A percentile compares a stretch with the other conserved stretches of the same genome.
Conservation (phyloP, 2,113 vertebrate species). For the Xiphophorus couchianus region DNA sequence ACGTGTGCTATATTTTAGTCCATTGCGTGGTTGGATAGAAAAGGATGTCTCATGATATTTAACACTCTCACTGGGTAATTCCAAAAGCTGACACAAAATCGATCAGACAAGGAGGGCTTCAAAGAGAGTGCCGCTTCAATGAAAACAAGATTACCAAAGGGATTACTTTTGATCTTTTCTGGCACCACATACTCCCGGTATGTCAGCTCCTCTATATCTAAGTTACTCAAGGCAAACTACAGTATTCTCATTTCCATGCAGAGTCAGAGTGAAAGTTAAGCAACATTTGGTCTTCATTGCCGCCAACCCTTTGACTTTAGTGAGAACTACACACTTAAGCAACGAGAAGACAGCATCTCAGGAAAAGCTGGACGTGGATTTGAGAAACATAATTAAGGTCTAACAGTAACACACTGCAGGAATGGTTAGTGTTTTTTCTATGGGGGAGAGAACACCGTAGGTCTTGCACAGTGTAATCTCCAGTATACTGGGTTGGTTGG, state of each 20-base stretch:
- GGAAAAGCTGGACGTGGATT: no score
- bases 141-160: constrained; percentile 38
- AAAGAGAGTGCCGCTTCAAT: constrained; percentile 25
- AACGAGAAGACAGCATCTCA: no score
- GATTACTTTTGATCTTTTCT: constrained; percentile 12
- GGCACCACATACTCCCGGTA: background rate
- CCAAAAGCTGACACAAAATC: constrained; percentile 23
- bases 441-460: no score
- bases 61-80: constrained; percentile 16
- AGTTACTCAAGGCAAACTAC: background rate
- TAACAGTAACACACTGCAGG: no score
- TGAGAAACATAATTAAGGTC: no score
- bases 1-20: background rate
- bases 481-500: background rate
- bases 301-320: background rate
- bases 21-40: background rate
- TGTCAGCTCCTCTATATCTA: background rate
- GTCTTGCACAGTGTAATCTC: no score
- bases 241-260: background rate
- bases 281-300: background rate
- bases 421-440: no score
- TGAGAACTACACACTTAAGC: background rate
- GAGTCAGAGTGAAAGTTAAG: background rate
- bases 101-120: constrained; percentile 20
- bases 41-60: constrained; percentile 11